Percentiles rank a stretch among this genome's conserved stretches.
Evolutionary conservation across 2,797 vertebrate species (phyloP).

Genomic region (Lithobates pipiens): DNA sequence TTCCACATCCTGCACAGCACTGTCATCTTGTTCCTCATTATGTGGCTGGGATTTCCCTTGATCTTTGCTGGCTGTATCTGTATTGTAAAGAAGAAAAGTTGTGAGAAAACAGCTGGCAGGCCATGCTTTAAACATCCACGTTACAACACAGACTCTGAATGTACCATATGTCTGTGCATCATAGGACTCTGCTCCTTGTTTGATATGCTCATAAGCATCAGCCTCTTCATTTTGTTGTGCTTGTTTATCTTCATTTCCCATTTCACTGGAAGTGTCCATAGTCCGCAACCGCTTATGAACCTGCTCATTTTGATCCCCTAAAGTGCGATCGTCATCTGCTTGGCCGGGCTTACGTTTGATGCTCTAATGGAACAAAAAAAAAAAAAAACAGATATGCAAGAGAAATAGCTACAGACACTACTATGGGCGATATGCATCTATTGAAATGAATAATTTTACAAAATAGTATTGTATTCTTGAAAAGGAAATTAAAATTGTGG

Average conservation of each 20-base stretch:
- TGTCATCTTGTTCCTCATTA: constrained; percentile 74
- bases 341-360: constrained; percentile 94
- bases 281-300: constrained; percentile 90
- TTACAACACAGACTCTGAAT: neutral
- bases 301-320: constrained; percentile 85
- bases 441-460: neutral
- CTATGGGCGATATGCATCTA: neutral
- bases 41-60: constrained; percentile 83
- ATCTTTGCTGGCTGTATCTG: constrained; percentile 90
- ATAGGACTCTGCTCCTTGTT: constrained; percentile 78
- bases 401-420: neutral
- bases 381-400: neutral
- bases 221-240: constrained; percentile 77
- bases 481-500: neutral
- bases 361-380: constrained; percentile 73
- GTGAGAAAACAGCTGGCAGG: neutral
- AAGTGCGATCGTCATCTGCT: constrained; percentile 87
- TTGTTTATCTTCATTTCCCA: constrained; percentile 65
- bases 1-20: constrained; percentile 81
- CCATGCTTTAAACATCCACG: neutral
- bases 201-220: constrained; percentile 90
- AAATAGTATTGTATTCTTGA: neutral
- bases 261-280: constrained; percentile 75
- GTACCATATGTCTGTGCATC: constrained; percentile 94
- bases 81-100: constrained; percentile 4